phyloP scores from a whole-genome alignment of 1,140 invertebrate species.

The Gonioctena quinquepunctata region DNA sequence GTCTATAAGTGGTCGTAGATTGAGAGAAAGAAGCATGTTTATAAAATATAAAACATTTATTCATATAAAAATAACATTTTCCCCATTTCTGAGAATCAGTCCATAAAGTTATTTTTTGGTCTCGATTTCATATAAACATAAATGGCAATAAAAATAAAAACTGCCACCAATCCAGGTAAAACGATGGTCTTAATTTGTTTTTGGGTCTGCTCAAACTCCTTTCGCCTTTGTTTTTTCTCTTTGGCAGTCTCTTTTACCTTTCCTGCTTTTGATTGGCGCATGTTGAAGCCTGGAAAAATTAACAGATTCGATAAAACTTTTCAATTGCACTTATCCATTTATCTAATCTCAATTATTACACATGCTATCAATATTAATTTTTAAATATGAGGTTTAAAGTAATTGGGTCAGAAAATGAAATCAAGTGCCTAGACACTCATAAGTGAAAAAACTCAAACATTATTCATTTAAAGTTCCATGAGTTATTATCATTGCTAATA shows the following conservation, averaged over 20 bases:
- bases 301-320: too few relatives aligned
- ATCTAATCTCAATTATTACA: too few relatives aligned
- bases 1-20: constrained; percentile 21
- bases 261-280: constrained; percentile 63
- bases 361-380: too few relatives aligned
- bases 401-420: too few relatives aligned
- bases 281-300: neutral
- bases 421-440: too few relatives aligned
- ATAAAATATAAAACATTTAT: constrained; percentile 13
- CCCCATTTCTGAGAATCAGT: constrained; percentile 18
- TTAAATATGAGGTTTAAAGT: too few relatives aligned
- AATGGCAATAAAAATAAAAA: constrained; percentile 72
- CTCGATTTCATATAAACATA: constrained; percentile 80
- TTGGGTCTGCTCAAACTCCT: constrained; percentile 78
- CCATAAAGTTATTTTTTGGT: constrained; percentile 54
- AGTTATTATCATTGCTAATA: too few relatives aligned
- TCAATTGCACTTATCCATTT: too few relatives aligned
- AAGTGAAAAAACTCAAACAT: too few relatives aligned
- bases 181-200: constrained; percentile 76
- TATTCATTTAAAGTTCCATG: too few relatives aligned
- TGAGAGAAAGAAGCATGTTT: constrained; percentile 17
- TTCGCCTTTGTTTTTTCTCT: constrained; percentile 80
- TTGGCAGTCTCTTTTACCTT: constrained; percentile 81
- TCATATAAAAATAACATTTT: constrained; percentile 26
- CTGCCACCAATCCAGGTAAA: constrained; percentile 69